Conservation (phyloP, 2,888 invertebrate genomes). For the Chrysina gloriosa region DNA sequence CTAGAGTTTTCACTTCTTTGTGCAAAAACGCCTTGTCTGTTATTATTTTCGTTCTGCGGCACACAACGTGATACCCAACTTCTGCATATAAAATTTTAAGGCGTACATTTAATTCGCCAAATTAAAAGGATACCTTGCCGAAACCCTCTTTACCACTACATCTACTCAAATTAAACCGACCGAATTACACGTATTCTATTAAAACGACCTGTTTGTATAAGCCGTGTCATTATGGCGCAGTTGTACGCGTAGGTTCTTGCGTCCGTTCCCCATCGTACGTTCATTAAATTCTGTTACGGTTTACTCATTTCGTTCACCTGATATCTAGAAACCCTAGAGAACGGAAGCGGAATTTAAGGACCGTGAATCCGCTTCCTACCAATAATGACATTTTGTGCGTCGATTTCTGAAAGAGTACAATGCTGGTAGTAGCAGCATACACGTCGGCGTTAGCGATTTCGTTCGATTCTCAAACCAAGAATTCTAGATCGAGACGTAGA, state of each 20-base stretch:
- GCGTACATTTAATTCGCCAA: not conserved
- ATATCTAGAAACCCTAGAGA: conserved; percentile 29
- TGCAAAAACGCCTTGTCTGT: no score
- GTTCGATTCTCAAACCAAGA: not conserved
- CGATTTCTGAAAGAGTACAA: conserved; percentile 22
- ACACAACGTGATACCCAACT: no score
- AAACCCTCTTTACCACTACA: not conserved
- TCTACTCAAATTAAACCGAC: not conserved
- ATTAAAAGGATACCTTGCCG: not conserved
- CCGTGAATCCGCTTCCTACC: conserved; percentile 32
- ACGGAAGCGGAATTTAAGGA: conserved; percentile 25
- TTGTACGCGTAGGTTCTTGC: not conserved
- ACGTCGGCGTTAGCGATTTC: not conserved
- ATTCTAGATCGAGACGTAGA: not conserved
- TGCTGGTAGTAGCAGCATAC: not conserved
- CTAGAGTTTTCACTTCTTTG: no score
- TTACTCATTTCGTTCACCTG: conserved; percentile 28
- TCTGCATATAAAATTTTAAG: not conserved
- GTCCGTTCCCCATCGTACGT: not conserved
- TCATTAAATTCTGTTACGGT: conserved; percentile 29
- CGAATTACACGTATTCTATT: conserved; percentile 6
- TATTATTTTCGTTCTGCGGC: not conserved
- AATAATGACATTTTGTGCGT: conserved; percentile 22
- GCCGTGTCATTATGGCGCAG: not conserved
- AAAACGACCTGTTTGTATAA: not conserved